Conservation (phyloP, 2,888 invertebrate genomes). For the Halictus quadricinctus region DNA sequence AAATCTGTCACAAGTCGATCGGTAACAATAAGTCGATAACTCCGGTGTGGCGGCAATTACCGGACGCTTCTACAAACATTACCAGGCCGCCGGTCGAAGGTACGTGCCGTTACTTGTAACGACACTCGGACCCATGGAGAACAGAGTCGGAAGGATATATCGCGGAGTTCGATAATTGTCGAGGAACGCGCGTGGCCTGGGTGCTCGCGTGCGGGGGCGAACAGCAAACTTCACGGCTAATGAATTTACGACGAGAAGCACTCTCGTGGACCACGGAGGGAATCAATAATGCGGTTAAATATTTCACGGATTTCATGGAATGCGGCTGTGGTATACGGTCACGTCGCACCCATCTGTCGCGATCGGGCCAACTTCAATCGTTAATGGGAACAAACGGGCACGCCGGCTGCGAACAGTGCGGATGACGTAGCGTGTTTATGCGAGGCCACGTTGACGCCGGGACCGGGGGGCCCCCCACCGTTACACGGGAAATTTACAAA, state of each 20-base stretch:
- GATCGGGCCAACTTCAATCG: constrained; percentile 78
- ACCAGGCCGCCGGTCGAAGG: constrained; percentile 35
- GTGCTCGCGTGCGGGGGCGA: constrained; percentile 64
- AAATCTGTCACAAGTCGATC: constrained; percentile 48
- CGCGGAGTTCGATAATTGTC: constrained; percentile 70
- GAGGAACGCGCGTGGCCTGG: constrained; percentile 60
- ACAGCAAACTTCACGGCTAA: constrained; percentile 70
- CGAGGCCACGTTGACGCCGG: constrained; percentile 63
- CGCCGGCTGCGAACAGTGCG: constrained; percentile 66
- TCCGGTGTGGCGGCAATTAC: constrained; percentile 48
- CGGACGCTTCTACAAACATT: constrained; percentile 56
- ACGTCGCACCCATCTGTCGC: constrained; percentile 80
- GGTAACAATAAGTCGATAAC: constrained; percentile 56
- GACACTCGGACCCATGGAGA: constrained; percentile 47
- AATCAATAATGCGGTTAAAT: constrained; percentile 80
- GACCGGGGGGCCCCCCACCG: constrained; percentile 22
- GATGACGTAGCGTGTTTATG: constrained; percentile 70
- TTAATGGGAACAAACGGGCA: constrained; percentile 78
- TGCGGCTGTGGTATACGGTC: constrained; percentile 75
- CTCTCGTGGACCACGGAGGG: constrained; percentile 72
- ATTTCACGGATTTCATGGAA: constrained; percentile 79
- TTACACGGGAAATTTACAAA: constrained; percentile 74
- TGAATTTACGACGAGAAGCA: constrained; percentile 75
- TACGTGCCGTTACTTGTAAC: constrained; percentile 64
- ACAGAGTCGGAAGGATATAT: constrained; percentile 64